These are phyloP conservation scores for Sylvietta virens DNA, from an alignment of 2,113 vertebrate species.

Conservation along the genomic window DNA sequence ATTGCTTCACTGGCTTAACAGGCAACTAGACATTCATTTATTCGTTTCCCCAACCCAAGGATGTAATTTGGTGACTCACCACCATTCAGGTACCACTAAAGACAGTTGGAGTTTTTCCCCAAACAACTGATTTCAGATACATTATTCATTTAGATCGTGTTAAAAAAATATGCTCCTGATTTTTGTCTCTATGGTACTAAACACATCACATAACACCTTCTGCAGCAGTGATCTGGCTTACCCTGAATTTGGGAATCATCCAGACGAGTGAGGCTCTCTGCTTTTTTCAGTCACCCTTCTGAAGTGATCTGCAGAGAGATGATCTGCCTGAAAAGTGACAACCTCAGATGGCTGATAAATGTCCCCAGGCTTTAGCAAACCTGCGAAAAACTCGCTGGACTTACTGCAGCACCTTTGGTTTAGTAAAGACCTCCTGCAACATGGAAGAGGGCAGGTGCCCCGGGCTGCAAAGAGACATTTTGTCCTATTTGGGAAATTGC, in stretches of 20 bases:
- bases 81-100: neutral
- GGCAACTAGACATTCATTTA: neutral
- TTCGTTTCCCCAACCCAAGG: neutral
- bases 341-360: neutral
- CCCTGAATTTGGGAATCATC: neutral
- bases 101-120: neutral
- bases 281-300: neutral
- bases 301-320: neutral
- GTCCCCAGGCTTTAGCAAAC: neutral
- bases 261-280: neutral
- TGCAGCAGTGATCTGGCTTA: conserved; percentile 3
- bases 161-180: neutral
- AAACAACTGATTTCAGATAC: neutral
- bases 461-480: neutral
- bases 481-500: neutral
- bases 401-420: neutral
- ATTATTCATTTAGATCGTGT: neutral
- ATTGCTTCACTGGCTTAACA: neutral
- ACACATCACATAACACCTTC: neutral
- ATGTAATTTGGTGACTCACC: neutral
- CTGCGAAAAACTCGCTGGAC: neutral
- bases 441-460: neutral
- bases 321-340: neutral
- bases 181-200: conserved; percentile 3
- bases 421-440: neutral